Evolutionary conservation across 2,113 vertebrate genomes (phyloP), one percentile per base, ranked within the genome.

Genomic region (Acrocephalus kingi): DNA sequence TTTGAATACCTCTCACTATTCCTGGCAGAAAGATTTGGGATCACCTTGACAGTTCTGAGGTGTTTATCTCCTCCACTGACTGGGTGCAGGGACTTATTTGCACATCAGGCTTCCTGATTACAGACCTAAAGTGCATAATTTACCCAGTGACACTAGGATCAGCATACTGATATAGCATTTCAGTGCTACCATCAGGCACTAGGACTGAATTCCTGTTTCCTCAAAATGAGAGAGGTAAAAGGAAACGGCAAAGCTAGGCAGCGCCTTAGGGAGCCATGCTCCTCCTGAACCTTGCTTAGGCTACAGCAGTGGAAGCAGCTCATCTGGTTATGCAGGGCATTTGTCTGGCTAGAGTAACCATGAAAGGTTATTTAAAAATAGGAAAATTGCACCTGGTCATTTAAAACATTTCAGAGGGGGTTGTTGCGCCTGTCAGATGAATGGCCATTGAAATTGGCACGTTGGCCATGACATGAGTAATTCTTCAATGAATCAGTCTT

Each of bases 401-500:
- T 88, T 91, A 83, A 88, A 94, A 87, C 43, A 46, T 85, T 79
- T 93, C 59, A 33, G 58, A 90, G 77, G 23, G 31, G 21, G 90
- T 92, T 86, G 37, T 88, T 90, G 81, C 1, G 2, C 58, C 63
- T 86, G 41, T 80, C 88, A 88, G 82, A 75, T 31, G 58, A 90
- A 78, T 0, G 1, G 37, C 78, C 88, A 83, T 92, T 13, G 7
- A 89, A 95, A 86, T 18, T 74, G 49, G 23, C 76, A 72, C 0
- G 2, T 67, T 84, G 73, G 62, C 48, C 64, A 31, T 89, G 80
- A 90, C 68, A 56, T 52, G 78, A 91, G 35, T 56, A 93, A 85
- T 92, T 95, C 73, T 90, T 92, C 15, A 23, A 92, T 85, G 77
- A 90, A 90, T 95, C 76, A 85, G 59, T 71, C 68, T 84, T 93